A percentile compares a stretch with the other conserved stretches of the same genome.
These are phyloP conservation scores for Mus caroli DNA, from an alignment of 2,797 vertebrate genomes.

Conservation along the genomic window DNA sequence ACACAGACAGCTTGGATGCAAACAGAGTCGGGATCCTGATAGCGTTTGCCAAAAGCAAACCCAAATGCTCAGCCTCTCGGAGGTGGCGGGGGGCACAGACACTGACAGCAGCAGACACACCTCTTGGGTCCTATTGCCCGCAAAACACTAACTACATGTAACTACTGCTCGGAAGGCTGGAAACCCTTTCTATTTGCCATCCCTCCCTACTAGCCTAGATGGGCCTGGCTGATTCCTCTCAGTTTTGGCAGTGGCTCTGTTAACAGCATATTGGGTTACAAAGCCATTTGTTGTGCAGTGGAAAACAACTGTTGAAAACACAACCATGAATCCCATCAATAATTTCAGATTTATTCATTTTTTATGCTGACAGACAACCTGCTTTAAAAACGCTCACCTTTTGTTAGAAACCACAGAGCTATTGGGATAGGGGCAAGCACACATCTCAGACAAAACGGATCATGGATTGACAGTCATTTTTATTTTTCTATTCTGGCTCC, in stretches of 20 bases:
- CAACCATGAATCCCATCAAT: not conserved
- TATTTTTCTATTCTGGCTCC: constrained; percentile 11
- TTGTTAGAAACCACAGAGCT: not conserved
- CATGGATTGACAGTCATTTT: not conserved
- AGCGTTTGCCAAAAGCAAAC: constrained; percentile 64
- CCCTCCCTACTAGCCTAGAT: not conserved
- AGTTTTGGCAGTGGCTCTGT: constrained; percentile 25
- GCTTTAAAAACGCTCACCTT: not conserved
- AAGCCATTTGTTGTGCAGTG: constrained; percentile 60
- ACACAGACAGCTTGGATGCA: constrained; percentile 71
- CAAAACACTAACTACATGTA: not conserved
- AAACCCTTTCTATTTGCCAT: not conserved
- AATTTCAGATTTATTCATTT: constrained; percentile 29
- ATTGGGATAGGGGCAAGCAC: not conserved
- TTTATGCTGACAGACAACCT: not conserved
- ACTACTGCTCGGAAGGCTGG: not conserved
- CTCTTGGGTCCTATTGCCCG: not conserved
- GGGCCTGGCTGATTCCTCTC: constrained; percentile 49
- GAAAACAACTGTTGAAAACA: constrained; percentile 69
- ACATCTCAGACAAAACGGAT: not conserved
- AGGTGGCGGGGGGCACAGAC: not conserved
- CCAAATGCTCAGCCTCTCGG: not conserved
- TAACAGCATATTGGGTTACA: constrained; percentile 70
- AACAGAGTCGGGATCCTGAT: constrained; percentile 60
- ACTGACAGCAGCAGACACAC: not conserved